Evolutionary conservation across 2,888 invertebrate genomes (phyloP).

Genomic region (Trissoscelio sp.): DNA sequence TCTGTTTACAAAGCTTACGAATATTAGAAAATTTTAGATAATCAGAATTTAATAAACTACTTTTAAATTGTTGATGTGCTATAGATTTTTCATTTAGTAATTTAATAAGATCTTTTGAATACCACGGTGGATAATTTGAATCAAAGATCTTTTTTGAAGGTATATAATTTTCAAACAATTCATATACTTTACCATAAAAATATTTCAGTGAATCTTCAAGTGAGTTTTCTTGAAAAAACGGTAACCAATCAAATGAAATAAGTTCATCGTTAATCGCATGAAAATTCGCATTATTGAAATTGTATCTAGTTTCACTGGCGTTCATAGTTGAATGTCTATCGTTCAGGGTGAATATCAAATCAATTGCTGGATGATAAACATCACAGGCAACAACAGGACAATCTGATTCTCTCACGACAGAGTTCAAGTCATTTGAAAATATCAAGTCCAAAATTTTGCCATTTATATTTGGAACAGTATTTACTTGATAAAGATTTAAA

Average conservation of each 20-base stretch:
- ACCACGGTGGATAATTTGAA: not conserved
- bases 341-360: not conserved
- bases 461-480: not conserved
- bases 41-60: not conserved
- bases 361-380: not conserved
- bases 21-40: slow-evolving; percentile 5
- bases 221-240: not conserved
- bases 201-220: not conserved
- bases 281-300: not conserved
- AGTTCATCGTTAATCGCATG: not conserved
- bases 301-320: not conserved
- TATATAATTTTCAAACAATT: not conserved
- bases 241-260: not conserved
- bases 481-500: not conserved
- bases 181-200: not conserved
- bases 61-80: not conserved
- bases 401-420: not conserved
- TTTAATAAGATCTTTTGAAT: not conserved
- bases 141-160: not conserved
- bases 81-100: not conserved
- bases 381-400: not conserved
- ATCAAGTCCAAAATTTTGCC: not conserved
- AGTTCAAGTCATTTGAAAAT: not conserved
- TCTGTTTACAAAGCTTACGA: not conserved
- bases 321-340: not conserved